Conservation (phyloP, 2,888 invertebrate genomes). For the Rhopalosiphum nymphaeae region DNA sequence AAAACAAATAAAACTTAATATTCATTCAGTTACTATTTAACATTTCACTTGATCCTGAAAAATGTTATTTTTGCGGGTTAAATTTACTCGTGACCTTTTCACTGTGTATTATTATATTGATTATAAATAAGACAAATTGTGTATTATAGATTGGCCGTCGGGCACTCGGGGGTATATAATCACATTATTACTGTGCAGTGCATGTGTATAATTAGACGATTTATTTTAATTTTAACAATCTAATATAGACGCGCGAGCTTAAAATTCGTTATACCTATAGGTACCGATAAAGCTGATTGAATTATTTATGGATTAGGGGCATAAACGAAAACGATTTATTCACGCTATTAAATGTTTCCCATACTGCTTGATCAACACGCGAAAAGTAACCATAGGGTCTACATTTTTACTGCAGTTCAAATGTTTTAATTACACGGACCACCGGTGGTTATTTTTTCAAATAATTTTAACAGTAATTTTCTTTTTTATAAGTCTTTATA, state of each 20-base stretch:
- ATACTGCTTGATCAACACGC: neutral
- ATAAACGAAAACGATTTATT: neutral
- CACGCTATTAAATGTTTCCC: neutral
- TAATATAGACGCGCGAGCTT: neutral
- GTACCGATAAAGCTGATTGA: neutral
- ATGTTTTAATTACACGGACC: neutral
- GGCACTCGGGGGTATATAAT: neutral
- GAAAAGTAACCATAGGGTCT: neutral
- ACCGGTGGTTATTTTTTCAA: neutral
- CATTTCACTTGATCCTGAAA: too few relatives aligned
- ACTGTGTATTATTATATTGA: neutral
- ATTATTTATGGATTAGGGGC: slow-evolving; percentile 17
- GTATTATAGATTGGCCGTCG: neutral
- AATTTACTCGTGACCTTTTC: too few relatives aligned
- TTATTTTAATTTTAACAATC: slow-evolving; percentile 41
- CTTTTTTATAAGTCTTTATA: neutral
- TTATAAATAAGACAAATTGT: neutral
- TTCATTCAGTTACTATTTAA: too few relatives aligned
- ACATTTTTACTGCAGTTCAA: neutral
- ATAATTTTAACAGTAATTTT: neutral
- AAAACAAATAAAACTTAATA: too few relatives aligned
- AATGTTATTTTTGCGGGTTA: too few relatives aligned
- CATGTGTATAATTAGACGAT: neutral
- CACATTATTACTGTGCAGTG: neutral
- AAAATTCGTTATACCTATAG: neutral